Base-by-base conservation (phyloP, 1,140 invertebrate species). In the Lasioglossum baleicum region DNA sequence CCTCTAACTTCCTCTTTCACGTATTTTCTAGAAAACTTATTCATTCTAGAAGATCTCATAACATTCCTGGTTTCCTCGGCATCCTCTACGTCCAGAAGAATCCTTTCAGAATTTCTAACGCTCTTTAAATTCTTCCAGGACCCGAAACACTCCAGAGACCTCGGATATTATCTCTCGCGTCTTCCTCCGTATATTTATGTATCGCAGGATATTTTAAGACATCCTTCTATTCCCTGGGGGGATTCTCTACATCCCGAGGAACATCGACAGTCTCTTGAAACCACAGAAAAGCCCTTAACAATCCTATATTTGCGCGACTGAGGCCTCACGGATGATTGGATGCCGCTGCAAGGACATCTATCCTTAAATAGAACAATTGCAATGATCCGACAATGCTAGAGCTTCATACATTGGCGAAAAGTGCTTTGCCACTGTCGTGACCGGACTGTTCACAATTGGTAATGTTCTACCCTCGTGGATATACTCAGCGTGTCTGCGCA, bases 371-470 rank as follows among this genome's bases (percentile, higher is more conserved):
- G 10, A 44, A 10, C 42, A 44, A n/a, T 65, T 11, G 7, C 4
- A 31, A 61, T 61, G 0, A 61, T 60, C 11, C 17, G 8, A 51
- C 15, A 17, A 31, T 31, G 7, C 42, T 53, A 53, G 15, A 53
- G 13, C 13, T 53, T 15, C 15, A 42, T 20, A 11, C n/a, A 13
- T n/a, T 42, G 8, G 20, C 56, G 22, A 48, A 15, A n/a, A n/a
- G 26, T 63, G 2, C 67, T 40, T 61, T 8, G 17, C 3, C 60
- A 17, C 35, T 13, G n/a, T 7, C 31, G 11, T 53, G 11, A 13
- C 35, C 44, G n/a, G 44, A 72, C 75, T 78, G 69, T 64, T 22
- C 35, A 17, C 22, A 64, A 72, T 63, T 35, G 22, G 15, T 22
- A 15, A n/a, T 64, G 53, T 53, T 64, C n/a, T 60, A 56, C 48